Conservation (phyloP, 2,797 vertebrate genomes). For the Dendrocincla fuliginosa region DNA sequence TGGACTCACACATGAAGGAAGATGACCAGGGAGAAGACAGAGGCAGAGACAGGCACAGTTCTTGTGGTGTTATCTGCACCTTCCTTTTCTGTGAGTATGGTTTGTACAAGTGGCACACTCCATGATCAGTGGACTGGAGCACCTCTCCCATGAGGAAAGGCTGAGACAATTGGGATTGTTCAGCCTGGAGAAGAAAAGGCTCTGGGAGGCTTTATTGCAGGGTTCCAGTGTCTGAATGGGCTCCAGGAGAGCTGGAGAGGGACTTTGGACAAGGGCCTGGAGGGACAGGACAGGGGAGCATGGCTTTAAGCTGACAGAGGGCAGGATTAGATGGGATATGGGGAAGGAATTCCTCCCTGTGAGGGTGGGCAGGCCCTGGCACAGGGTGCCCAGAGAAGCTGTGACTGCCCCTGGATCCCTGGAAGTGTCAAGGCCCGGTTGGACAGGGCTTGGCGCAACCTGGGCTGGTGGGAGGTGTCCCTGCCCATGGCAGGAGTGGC, state of each 20-base stretch:
- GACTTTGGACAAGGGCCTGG: background rate
- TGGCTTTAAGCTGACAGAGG: background rate
- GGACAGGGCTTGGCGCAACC: background rate
- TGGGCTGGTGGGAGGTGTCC: background rate
- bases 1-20: background rate
- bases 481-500: background rate
- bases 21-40: background rate
- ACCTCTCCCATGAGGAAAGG: background rate
- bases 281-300: background rate
- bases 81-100: background rate
- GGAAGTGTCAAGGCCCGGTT: background rate
- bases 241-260: background rate
- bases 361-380: accelerated
- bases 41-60: background rate
- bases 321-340: background rate
- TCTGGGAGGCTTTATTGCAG: background rate
- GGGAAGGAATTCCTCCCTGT: accelerated
- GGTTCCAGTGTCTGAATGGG: background rate
- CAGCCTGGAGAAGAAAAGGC: background rate
- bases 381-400: background rate
- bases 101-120: background rate
- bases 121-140: background rate
- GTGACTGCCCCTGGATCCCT: background rate
- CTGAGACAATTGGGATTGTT: background rate
- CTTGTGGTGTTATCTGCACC: background rate